These are phyloP conservation scores for Oenanthe melanoleuca DNA, from an alignment of 2,113 vertebrate species.

Conservation along the genomic window DNA sequence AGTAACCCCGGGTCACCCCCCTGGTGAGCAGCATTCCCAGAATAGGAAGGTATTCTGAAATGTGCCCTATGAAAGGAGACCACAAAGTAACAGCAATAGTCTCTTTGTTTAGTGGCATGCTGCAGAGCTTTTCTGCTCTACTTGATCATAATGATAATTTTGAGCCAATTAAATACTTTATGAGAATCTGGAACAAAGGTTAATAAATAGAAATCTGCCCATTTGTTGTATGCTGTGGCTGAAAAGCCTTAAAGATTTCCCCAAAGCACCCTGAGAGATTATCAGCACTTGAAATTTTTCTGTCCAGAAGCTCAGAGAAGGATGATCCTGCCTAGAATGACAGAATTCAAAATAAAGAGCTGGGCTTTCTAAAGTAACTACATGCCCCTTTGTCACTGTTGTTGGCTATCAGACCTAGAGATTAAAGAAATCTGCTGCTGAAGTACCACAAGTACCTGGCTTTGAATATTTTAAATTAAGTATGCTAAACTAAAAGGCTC, in stretches of 20 bases:
- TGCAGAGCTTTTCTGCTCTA: background rate
- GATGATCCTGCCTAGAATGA: background rate
- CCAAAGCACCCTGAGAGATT: background rate
- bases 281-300: background rate
- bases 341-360: background rate
- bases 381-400: background rate
- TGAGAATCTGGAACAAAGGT: constrained; percentile 10
- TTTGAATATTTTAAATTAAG: background rate
- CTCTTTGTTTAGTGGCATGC: constrained; percentile 4
- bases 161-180: constrained; percentile 3
- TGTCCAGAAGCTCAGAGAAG: background rate
- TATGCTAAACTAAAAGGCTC: background rate
- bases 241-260: background rate
- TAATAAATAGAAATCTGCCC: background rate
- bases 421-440: background rate
- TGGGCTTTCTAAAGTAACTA: background rate
- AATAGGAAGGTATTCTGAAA: background rate
- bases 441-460: background rate
- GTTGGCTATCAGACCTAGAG: background rate
- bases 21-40: rapidly evolving
- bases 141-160: constrained; percentile 17
- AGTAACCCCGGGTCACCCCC: background rate
- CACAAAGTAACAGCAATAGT: background rate
- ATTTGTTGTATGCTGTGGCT: background rate
- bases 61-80: background rate